Evolutionary conservation across 2,797 vertebrate species (phyloP), one percentile per base, ranked within the genome.

Genomic region (Eurystomus glaucurus): DNA sequence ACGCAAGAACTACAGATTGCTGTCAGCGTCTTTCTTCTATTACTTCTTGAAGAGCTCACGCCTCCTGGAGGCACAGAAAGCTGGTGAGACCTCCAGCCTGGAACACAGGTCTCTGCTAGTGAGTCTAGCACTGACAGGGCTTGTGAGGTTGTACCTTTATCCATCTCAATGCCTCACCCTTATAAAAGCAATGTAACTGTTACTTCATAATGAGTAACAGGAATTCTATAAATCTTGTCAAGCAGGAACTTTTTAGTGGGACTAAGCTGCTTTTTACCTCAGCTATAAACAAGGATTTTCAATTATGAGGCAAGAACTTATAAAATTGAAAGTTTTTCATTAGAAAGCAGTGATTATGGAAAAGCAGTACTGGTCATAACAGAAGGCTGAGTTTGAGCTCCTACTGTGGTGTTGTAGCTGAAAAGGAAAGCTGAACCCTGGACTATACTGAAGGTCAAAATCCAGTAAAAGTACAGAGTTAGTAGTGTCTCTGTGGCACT

Each of bases 201-300:
- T 64, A 72, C 62, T 91, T 89, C 35, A n/a, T 68, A 85, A 78
- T 43, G 54, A 83, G 35, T 60, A 91, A 87, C 23, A 48, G 45
- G 28, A 85, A 82, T 87, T 75, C 48, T 11, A 85, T 72, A 87
- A 76, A 91, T 77, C 84, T 69, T 43, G 58, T 93, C 52, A 78
- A 84, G 46, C 39, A 52, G 45, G 50, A 78, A 46, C 31, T 19
- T 81, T 91, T 84, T 61, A 75, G 70, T 52, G 41, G 81, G 28
- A 60, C 70, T 71, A 43, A 91, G 41, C 28, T 55, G 57, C 23
- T 91, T 90, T 96, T 94, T 85, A 93, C 93, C 62, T 90, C 75
- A 45, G 68, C 66, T 83, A 66, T 93, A 91, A 95, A 75, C 85
- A 87, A 85, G 74, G 74, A 85, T 89, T 95, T 96, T 94, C 90